Percentiles rank a stretch among this genome's conserved stretches.
These are phyloP conservation scores for Sebastes nivosus DNA, from an alignment of 2,797 vertebrate genomes.

Conservation along the genomic window DNA sequence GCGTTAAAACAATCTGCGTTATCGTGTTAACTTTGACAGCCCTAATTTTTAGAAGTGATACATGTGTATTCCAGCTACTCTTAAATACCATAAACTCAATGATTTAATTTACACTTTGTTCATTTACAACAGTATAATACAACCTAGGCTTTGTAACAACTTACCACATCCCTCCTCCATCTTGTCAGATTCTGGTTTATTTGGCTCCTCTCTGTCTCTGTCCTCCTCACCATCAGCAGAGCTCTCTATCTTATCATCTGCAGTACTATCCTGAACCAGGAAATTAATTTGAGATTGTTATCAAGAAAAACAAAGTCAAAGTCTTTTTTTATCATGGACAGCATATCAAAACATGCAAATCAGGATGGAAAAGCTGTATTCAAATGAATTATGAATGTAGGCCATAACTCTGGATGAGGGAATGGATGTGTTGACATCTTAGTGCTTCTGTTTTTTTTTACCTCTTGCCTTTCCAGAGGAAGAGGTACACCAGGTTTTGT, in stretches of 20 bases:
- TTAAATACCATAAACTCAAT: not conserved
- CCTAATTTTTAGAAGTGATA: not conserved
- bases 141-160: not conserved
- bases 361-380: not conserved
- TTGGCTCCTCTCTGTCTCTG: constrained; percentile 46
- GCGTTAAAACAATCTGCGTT: too few relatives aligned
- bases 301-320: not conserved
- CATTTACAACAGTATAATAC: not conserved
- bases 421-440: not conserved
- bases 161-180: constrained; percentile 76
- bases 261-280: constrained; percentile 45
- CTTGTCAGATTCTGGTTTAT: constrained; percentile 65
- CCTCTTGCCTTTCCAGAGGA: not conserved
- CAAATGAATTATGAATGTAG: not conserved
- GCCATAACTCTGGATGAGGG: not conserved
- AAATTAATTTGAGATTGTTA: not conserved
- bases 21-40: too few relatives aligned
- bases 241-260: constrained; percentile 38
- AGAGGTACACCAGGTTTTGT: not conserved
- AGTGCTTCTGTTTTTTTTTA: not conserved
- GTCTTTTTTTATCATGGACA: too few relatives aligned
- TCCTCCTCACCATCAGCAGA: constrained; percentile 56
- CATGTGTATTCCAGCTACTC: not conserved
- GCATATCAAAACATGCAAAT: not conserved
- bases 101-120: not conserved